phyloP scores from a whole-genome alignment of 2,797 vertebrate species.

The Loris lydekkerianus region DNA sequence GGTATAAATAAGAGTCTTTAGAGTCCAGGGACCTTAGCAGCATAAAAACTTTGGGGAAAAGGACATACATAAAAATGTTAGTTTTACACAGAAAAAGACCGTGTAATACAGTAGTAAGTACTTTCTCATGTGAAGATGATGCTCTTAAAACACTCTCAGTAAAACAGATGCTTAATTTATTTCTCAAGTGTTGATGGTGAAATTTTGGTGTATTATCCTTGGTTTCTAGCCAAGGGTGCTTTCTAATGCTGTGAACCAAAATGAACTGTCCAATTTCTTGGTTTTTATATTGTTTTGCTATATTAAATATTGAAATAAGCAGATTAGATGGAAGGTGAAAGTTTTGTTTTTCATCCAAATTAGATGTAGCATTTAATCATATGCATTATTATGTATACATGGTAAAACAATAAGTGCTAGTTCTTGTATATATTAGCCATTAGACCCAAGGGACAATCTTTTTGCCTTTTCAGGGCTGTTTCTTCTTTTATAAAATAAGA shows the following conservation, averaged over 20 bases:
- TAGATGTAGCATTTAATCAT: slow-evolving; percentile 34
- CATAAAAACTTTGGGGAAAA: slow-evolving; percentile 67
- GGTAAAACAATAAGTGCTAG: not conserved
- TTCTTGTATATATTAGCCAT: slow-evolving; percentile 28
- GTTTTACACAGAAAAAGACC: slow-evolving; percentile 51
- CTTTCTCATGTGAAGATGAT: slow-evolving; percentile 61
- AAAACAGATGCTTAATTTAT: slow-evolving; percentile 56
- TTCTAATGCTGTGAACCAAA: slow-evolving; percentile 55
- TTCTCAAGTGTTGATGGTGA: slow-evolving; percentile 59
- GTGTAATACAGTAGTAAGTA: slow-evolving; percentile 58
- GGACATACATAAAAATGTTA: slow-evolving; percentile 21
- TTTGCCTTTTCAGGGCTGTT: slow-evolving; percentile 16
- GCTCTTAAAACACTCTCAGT: not conserved
- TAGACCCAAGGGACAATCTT: slow-evolving; percentile 13
- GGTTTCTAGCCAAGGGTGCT: slow-evolving; percentile 41
- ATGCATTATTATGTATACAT: not conserved
- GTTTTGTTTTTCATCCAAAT: slow-evolving; percentile 51
- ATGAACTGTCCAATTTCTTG: slow-evolving; percentile 43
- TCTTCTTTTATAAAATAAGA: slow-evolving; percentile 37
- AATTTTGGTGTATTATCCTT: slow-evolving; percentile 53
- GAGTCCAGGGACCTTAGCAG: slow-evolving; percentile 43
- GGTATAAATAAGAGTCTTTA: slow-evolving; percentile 49
- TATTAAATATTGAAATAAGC: slow-evolving; percentile 67
- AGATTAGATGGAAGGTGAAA: slow-evolving; percentile 51
- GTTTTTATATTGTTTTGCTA: slow-evolving; percentile 58